These are phyloP conservation scores for Leptopilina syphax DNA, from an alignment of 2,888 invertebrate species.

Conservation along the genomic window DNA sequence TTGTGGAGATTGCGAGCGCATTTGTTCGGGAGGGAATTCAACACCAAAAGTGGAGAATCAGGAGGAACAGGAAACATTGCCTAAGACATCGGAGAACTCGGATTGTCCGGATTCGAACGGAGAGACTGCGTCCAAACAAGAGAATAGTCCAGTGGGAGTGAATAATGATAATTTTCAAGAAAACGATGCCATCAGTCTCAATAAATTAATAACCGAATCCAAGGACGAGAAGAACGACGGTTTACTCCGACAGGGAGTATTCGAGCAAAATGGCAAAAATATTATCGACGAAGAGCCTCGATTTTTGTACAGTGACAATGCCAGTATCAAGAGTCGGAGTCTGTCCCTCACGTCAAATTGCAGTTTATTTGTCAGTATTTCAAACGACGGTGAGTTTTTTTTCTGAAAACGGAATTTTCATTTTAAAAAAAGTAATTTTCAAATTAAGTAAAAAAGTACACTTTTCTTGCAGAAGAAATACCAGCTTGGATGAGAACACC, in stretches of 20 bases:
- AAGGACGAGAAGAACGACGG: conserved; percentile 59
- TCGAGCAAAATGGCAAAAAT: conserved; percentile 70
- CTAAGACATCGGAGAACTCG: conserved; percentile 13
- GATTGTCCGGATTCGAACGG: conserved; percentile 41
- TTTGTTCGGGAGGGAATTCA: conserved; percentile 69
- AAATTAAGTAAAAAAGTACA: too few relatives aligned
- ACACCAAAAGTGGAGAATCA: conserved; percentile 43
- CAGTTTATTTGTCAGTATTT: conserved; percentile 68
- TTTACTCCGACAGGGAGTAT: conserved; percentile 53
- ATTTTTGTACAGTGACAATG: conserved; percentile 61
- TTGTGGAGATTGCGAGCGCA: conserved; percentile 73
- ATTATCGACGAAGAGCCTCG: conserved; percentile 61
- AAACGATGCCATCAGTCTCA: conserved; percentile 50
- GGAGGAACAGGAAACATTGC: conserved; percentile 38
- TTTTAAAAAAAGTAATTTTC: too few relatives aligned
- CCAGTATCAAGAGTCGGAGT: conserved; percentile 70
- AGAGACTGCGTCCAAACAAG: conserved; percentile 34
- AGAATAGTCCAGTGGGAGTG: conserved; percentile 37
- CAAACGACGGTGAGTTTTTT: conserved; percentile 69
- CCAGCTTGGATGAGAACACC: conserved; percentile 90
- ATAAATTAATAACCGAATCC: conserved; percentile 64
- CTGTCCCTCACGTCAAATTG: conserved; percentile 73
- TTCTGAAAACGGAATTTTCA: conserved; percentile 44
- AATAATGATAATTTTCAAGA: neutral
- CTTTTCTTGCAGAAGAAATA: conserved; percentile 76